Evolutionary conservation across 2,113 vertebrate genomes (phyloP), one percentile per base, ranked within the genome.

Genomic region (Anser brachyrhynchus): DNA sequence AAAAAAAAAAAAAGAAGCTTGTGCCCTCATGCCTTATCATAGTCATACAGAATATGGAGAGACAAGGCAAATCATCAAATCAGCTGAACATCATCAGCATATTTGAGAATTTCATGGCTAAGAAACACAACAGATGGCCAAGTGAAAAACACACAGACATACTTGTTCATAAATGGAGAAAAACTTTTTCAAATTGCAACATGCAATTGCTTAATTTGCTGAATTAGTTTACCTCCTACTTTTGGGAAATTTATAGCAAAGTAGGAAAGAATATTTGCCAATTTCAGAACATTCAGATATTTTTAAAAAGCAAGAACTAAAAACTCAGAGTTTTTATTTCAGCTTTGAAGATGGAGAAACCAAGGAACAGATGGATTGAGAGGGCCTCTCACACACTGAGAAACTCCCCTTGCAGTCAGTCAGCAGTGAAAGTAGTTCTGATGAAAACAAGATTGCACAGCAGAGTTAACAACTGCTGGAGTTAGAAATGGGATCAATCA

Each of bases 121-220:
- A 70, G 67, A 94, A 49, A 94, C 15, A 25, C 13, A 67, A 79
- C 93, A 96, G 87, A 87, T 92, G 84, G 81, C 5, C 51, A 54
- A 87, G 54, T 4, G 75, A 22, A 41, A 91, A 94, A 84, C 28
- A 87, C 0, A 2, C 5, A 89, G 70, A 44, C 57, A 71, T 58
- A 7, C 25, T 55, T 22, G 28, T 78, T 71, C 69, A 71, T 69
- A 29, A 14, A 22, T 59, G 22, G 44, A 89, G 37, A 49, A 82
- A 81, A 91, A 9, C 13, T 89, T 78, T 74, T 71, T 81, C 62
- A 81, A 43, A 82, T 75, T 79, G 17, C n/a, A 59, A 93, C 89
- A 76, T 55, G 11, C 23, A 74, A 35, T 69, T 55, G 33, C 46
- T 84, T 95, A 22, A 72, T 82, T 89, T 90, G 62, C n/a, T 93